Evolutionary conservation across 2,888 invertebrate species (phyloP), one percentile per base, ranked within the genome.

Genomic region (Zaprionus lineosus): DNA sequence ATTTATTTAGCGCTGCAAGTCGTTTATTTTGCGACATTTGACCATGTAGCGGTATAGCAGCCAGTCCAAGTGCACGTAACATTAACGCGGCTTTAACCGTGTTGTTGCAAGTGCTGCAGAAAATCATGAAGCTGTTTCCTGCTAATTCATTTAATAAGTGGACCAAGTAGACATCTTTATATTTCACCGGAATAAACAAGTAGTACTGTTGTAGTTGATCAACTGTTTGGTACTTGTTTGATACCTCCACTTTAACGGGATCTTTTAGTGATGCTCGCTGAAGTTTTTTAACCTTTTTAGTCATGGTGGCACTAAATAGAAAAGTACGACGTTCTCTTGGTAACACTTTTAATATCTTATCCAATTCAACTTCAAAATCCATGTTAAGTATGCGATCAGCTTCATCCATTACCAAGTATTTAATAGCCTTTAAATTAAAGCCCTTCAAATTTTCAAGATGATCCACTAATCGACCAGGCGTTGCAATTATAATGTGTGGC

Each of bases 251-350:
- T 90, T 96, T 97, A 0, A 98, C 97, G 0, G 99, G 99, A 89
- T 99, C 95, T 74, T 93, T 93, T 3, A 99, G 90, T 0, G 97
- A 98, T 0, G 99, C 99, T 28, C 99, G 92, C 89, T 99, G 98
- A 18, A 99, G 91, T 88, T 99, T 99, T 79, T 96, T 96, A 0
- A 99, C 95, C 90, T 97, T 97, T 88, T 97, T 98, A 0, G 99
- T 99, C 99, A 99, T 99, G 0, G 99, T 99, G 0, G 99, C 99
- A 0, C 99, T 99, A 91, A 98, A 99, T 8, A 99, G 91, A 85
- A 95, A 96, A 0, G 99, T 99, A 60, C 94, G 92, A 2, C 99
- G 92, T 81, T 99, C 98, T 18, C 95, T 92, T 0, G 99, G 99
- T 50, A 99, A 94, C 1, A 90, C 90, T 86, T 95, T 94, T 1